These are phyloP conservation scores for Sussaba pulchella DNA, from an alignment of 2,888 invertebrate genomes.

Conservation along the genomic window DNA sequence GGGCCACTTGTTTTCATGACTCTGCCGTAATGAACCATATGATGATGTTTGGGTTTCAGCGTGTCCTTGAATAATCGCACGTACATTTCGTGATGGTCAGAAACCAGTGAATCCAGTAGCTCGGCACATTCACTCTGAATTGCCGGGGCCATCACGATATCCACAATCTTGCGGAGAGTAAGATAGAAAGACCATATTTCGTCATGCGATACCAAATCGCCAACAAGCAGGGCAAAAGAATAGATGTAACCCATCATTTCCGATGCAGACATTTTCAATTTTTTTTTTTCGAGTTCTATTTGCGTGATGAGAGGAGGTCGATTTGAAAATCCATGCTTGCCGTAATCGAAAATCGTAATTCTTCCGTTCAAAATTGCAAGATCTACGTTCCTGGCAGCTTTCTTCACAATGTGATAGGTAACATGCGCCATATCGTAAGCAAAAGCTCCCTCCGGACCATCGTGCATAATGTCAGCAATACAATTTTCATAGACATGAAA, in stretches of 20 bases:
- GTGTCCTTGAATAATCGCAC: conserved; percentile 13
- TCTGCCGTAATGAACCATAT: too few species aligned
- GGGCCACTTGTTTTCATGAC: too few species aligned
- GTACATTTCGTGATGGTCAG: conserved; percentile 19
- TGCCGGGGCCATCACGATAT: conserved; percentile 15
- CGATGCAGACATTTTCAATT: conserved; percentile 1
- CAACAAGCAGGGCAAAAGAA: too few species aligned
- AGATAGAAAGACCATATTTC: too few species aligned
- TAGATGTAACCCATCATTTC: conserved; percentile 11
- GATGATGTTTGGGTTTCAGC: too few species aligned
- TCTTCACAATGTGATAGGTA: conserved; percentile 6
- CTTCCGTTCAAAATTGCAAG: background rate
- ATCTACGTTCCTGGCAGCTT: background rate
- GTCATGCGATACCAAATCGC: too few species aligned
- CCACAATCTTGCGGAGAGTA: too few species aligned
- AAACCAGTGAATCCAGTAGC: background rate
- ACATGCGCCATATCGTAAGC: conserved; percentile 1
- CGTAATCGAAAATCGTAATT: conserved; percentile 5
- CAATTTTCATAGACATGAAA: conserved; percentile 28
- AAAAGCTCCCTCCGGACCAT: too few species aligned
- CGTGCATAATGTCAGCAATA: conserved; percentile 5
- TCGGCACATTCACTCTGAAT: conserved; percentile 19
- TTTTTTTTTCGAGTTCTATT: conserved; percentile 9
- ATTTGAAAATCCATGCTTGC: conserved; percentile 12
- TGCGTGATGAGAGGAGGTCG: background rate